Conservation (phyloP, 2,113 vertebrate species). For the Oreocharis arfaki region DNA sequence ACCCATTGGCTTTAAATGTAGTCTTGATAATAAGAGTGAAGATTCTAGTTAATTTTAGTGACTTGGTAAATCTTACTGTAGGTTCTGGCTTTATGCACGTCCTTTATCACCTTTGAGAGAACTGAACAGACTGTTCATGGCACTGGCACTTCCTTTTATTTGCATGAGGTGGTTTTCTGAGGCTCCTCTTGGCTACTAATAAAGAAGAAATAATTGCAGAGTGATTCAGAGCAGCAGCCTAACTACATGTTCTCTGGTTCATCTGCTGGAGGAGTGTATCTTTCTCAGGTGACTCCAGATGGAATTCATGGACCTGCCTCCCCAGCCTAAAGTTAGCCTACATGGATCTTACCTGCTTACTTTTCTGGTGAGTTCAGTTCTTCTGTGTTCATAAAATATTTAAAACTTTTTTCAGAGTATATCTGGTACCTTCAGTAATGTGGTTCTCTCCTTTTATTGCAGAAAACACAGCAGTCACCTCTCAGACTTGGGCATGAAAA, state of each 20-base stretch:
- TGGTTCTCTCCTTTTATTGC: not conserved
- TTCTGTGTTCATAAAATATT: not conserved
- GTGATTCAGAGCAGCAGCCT: not conserved
- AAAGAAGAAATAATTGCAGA: not conserved
- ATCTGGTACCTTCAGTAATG: not conserved
- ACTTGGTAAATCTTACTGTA: not conserved
- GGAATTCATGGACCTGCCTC: not conserved
- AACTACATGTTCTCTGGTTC: not conserved
- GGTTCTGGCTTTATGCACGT: not conserved
- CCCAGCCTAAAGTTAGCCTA: not conserved
- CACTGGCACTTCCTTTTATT: not conserved
- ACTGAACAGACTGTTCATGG: not conserved
- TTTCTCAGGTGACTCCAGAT: not conserved
- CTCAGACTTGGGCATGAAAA: not conserved
- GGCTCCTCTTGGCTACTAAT: not conserved
- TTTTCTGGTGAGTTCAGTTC: not conserved
- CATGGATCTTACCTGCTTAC: not conserved
- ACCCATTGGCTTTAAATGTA: not conserved
- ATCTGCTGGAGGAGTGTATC: not conserved
- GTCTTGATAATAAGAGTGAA: not conserved
- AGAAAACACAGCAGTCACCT: not conserved
- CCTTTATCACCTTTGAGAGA: not conserved
- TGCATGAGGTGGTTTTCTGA: not conserved
- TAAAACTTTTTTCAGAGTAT: not conserved
- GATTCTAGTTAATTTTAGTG: not conserved